Conservation (phyloP, 1,140 invertebrate species). For the Lysiphlebus fabarum region DNA sequence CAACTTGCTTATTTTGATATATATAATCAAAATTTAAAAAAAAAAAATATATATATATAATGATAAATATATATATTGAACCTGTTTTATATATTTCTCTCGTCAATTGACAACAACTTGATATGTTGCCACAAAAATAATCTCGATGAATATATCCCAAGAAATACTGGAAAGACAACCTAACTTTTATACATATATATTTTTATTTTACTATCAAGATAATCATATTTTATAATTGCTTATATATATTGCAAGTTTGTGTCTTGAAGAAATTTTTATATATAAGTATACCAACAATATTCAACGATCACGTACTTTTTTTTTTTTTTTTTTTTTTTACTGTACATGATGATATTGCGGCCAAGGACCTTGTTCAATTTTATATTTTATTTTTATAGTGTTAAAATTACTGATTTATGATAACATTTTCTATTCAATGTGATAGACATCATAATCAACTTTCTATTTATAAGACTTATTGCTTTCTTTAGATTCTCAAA, state of each 20-base stretch:
- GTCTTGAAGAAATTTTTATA: background rate
- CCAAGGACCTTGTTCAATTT: constrained; percentile 12
- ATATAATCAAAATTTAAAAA: constrained; percentile 37
- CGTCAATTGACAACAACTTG: constrained; percentile 24
- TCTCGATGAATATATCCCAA: no score
- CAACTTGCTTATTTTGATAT: constrained; percentile 1
- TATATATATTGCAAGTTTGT: background rate
- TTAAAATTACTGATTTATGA: no score
- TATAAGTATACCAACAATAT: no score
- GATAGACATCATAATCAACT: no score
- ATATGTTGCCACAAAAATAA: constrained; percentile 14
- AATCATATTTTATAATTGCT: constrained; percentile 35
- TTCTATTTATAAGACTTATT: no score
- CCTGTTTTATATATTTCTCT: constrained; percentile 5
- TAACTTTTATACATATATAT: no score
- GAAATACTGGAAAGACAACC: no score
- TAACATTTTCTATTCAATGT: background rate
- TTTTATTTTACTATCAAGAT: constrained; percentile 20
- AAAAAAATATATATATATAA: constrained; percentile 17
- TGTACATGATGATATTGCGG: constrained; percentile 16
- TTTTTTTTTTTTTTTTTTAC: background rate
- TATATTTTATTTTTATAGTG: background rate
- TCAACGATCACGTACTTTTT: no score
- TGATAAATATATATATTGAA: no score
- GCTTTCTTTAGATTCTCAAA: no score